These are phyloP conservation scores for Thalpophila matura DNA, from an alignment of 2,888 invertebrate genomes.

Conservation along the genomic window DNA sequence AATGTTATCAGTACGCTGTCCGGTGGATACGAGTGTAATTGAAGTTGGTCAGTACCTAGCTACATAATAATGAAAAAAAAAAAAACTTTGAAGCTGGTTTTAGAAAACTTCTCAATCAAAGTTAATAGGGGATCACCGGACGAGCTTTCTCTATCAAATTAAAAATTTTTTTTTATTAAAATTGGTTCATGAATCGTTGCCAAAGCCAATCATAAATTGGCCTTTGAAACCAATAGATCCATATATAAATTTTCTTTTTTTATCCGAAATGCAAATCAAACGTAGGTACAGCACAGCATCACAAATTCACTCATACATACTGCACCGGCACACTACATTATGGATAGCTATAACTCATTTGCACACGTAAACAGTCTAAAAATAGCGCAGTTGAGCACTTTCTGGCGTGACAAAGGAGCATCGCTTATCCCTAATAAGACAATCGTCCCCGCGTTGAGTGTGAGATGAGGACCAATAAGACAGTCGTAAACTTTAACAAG, in stretches of 20 bases:
- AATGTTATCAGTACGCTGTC: no score
- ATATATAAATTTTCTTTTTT: not conserved
- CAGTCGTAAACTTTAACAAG: slow-evolving; percentile 43
- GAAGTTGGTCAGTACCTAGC: no score
- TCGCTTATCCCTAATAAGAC: slow-evolving; percentile 64
- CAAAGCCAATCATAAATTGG: no score
- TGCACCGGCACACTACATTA: not conserved
- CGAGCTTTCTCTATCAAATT: no score
- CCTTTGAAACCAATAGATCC: no score
- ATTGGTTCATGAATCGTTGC: no score
- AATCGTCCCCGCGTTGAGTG: slow-evolving; percentile 42
- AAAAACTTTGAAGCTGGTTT: no score
- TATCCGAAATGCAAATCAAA: not conserved
- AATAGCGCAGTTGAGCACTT: slow-evolving; percentile 44
- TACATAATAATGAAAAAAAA: no score
- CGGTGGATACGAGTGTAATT: no score
- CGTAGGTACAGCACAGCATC: not conserved
- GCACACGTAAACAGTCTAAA: slow-evolving; percentile 48
- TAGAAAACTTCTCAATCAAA: no score
- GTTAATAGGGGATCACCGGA: no score
- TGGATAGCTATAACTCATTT: slow-evolving; percentile 30
- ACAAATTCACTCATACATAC: not conserved
- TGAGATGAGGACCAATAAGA: slow-evolving; percentile 31
- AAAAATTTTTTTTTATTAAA: no score
- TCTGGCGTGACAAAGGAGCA: slow-evolving; percentile 59